phyloP scores from a whole-genome alignment of 2,888 invertebrate genomes.

The Drosophila hawaiiensis region DNA sequence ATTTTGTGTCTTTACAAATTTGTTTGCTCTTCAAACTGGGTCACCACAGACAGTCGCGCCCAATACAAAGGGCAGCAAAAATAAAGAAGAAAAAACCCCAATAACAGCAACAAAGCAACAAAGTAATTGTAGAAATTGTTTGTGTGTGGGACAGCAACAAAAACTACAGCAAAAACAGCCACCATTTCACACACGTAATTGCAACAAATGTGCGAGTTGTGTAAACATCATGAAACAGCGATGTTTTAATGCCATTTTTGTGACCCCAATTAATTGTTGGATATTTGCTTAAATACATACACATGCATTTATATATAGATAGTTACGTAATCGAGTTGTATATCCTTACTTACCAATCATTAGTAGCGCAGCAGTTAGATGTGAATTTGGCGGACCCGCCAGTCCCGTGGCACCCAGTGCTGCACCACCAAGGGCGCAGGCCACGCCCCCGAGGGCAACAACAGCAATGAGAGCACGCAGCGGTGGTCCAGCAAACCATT shows the following conservation, averaged over 20 bases:
- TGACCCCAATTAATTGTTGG: conserved; percentile 48
- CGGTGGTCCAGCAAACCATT: conserved; percentile 86
- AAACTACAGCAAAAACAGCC: conserved; percentile 6
- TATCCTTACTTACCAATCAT: conserved; percentile 84
- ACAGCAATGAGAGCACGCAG: conserved; percentile 85
- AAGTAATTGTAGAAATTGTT: conserved; percentile 44
- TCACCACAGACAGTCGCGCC: conserved; percentile 57
- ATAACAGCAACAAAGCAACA: conserved; percentile 32
- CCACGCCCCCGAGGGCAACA: conserved; percentile 85
- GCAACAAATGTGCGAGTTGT: conserved; percentile 58
- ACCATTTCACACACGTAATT: conserved; percentile 49
- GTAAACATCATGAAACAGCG: conserved; percentile 59
- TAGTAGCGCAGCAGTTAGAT: conserved; percentile 85
- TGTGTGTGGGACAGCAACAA: conserved; percentile 34
- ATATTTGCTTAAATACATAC: conserved; percentile 30
- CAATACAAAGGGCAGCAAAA: conserved; percentile 22
- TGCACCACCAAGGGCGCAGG: conserved; percentile 85
- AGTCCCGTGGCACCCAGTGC: conserved; percentile 85
- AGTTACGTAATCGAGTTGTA: conserved; percentile 10
- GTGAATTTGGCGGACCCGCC: conserved; percentile 85
- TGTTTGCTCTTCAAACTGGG: conserved; percentile 74
- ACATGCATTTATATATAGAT: background rate
- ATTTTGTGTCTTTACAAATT: conserved; percentile 73
- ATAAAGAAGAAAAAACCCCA: conserved; percentile 11
- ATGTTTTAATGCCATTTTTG: conserved; percentile 65